These are phyloP conservation scores for Hypsopygia costalis DNA, from an alignment of 2,888 invertebrate species.

Conservation along the genomic window DNA sequence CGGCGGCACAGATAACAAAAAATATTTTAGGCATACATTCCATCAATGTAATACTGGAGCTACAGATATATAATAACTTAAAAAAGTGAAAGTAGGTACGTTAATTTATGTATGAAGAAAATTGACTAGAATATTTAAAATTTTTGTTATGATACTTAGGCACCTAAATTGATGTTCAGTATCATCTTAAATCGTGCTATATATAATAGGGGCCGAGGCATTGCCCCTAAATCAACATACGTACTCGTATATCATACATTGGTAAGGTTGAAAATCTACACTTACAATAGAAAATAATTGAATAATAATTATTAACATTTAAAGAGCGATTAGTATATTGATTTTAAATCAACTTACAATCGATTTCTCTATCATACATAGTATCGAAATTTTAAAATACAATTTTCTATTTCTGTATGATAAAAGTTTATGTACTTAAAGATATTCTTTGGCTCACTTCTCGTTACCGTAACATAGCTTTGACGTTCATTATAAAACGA, in stretches of 20 bases:
- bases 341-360: constrained; percentile 13
- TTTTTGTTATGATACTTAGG: constrained; percentile 41
- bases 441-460: constrained; percentile 31
- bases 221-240: not conserved
- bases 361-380: not conserved
- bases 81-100: constrained; percentile 11
- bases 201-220: not conserved
- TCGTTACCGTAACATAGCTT: constrained; percentile 6
- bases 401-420: not conserved
- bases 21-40: not conserved
- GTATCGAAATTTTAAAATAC: no score
- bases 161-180: constrained; percentile 28
- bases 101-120: constrained; percentile 30
- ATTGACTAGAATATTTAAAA: constrained; percentile 64
- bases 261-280: not conserved
- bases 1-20: no score
- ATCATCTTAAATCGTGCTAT: not conserved
- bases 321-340: constrained; percentile 18
- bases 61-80: constrained; percentile 12
- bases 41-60: constrained; percentile 26
- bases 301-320: constrained; percentile 21
- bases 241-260: not conserved
- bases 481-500: not conserved
- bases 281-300: constrained; percentile 1
- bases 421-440: not conserved